These are phyloP conservation scores for Pachyramphus minor DNA, from an alignment of 2,113 vertebrate genomes.

Conservation along the genomic window DNA sequence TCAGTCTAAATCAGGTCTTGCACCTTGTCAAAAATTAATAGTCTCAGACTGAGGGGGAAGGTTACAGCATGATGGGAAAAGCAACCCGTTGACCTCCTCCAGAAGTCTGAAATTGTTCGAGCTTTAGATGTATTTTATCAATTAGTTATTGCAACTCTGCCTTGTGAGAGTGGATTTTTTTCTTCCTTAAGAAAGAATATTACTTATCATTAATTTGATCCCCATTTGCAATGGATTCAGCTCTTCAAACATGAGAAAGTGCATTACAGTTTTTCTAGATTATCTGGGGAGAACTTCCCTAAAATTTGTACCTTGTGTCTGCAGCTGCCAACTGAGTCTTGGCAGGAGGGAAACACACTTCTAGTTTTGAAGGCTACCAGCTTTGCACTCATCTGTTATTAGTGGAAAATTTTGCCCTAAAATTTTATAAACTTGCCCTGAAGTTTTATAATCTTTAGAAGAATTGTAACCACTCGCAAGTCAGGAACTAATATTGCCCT, in stretches of 20 bases:
- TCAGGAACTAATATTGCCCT: neutral
- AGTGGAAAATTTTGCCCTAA: neutral
- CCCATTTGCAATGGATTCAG: neutral
- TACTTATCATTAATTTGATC: neutral
- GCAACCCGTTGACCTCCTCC: neutral
- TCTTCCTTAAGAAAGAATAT: neutral
- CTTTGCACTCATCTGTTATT: neutral
- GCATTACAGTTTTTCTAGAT: neutral
- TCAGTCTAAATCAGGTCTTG: slow-evolving; percentile 6
- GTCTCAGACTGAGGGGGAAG: neutral
- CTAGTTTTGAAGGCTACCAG: neutral
- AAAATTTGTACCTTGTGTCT: neutral
- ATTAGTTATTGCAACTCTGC: neutral
- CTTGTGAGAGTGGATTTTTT: neutral
- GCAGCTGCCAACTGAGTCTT: neutral
- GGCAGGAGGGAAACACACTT: neutral
- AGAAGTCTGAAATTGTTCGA: neutral
- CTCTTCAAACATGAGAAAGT: neutral
- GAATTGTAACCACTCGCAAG: neutral
- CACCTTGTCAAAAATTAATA: slow-evolving; percentile 18
- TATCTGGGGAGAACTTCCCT: neutral
- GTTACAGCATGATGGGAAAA: neutral
- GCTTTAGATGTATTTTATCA: neutral
- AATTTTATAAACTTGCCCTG: neutral
- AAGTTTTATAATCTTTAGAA: neutral